Percentiles rank a stretch among this genome's conserved stretches.
Conservation (phyloP, 1,140 invertebrate genomes). For the Tribolium castaneum region DNA sequence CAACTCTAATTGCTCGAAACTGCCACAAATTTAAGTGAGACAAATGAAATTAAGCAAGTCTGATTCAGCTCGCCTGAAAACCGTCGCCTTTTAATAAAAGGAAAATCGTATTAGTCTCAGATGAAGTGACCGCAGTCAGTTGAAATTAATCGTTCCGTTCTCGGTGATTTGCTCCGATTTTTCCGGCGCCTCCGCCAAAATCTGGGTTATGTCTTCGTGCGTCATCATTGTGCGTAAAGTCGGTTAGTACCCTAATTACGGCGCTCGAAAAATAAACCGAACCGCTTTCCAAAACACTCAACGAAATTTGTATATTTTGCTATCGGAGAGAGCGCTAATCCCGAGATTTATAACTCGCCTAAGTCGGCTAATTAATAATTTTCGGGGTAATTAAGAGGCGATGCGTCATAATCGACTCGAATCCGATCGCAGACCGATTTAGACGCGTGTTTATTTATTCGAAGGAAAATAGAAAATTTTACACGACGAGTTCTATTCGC, state of each 20-base stretch:
- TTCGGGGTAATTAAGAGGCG: neutral
- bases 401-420: neutral
- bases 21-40: neutral
- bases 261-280: conserved; percentile 19
- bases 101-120: neutral
- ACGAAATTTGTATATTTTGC: conserved; percentile 28
- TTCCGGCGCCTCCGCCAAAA: too few species aligned
- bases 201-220: neutral
- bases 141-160: neutral
- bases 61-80: neutral
- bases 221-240: conserved; percentile 3
- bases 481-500: conserved; percentile 17
- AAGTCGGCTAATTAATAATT: conserved; percentile 7
- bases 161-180: too few species aligned
- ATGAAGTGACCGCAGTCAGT: neutral
- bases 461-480: conserved; percentile 20
- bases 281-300: conserved; percentile 23
- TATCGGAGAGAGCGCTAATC: conserved; percentile 6
- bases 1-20: neutral
- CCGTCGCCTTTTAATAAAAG: neutral
- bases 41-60: neutral
- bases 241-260: conserved; percentile 24
- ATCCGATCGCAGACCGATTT: neutral
- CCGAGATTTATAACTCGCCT: conserved; percentile 10
- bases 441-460: conserved; percentile 1